Percentiles rank a stretch among this genome's conserved stretches.
Evolutionary conservation across 2,797 vertebrate species (phyloP).

Genomic region (Thaleichthys pacificus): DNA sequence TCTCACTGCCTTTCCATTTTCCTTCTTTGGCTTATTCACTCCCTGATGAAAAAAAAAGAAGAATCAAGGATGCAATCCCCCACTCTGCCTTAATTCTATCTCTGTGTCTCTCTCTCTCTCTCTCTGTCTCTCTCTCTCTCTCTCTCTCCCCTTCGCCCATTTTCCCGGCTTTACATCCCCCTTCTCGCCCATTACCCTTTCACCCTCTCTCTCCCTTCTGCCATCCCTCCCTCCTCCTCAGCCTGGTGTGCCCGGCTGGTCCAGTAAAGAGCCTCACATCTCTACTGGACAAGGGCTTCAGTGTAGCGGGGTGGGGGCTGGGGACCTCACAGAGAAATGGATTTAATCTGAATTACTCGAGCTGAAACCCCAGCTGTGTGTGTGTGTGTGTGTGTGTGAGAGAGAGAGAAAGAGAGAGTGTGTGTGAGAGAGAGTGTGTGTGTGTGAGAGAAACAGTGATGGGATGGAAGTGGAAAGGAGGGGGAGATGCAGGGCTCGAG

Average conservation of each 20-base stretch:
- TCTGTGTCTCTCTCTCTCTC: slow-evolving; percentile 15
- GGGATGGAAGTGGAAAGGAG: slow-evolving; percentile 61
- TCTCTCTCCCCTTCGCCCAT: not conserved
- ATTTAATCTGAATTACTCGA: slow-evolving; percentile 80
- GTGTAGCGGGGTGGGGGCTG: slow-evolving; percentile 56
- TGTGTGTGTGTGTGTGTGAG: slow-evolving; percentile 33
- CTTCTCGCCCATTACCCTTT: slow-evolving; percentile 23
- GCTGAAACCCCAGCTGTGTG: slow-evolving; percentile 77
- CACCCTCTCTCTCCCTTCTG: slow-evolving; percentile 26
- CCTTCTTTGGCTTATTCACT: not conserved
- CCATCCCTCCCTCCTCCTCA: slow-evolving; percentile 38
- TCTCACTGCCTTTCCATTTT: slow-evolving; percentile 11
- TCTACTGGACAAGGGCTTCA: slow-evolving; percentile 71
- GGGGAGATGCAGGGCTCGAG: slow-evolving; percentile 65
- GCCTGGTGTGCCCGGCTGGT: slow-evolving; percentile 58
- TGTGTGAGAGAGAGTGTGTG: slow-evolving; percentile 24
- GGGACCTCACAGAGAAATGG: slow-evolving; percentile 78
- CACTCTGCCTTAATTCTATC: not conserved
- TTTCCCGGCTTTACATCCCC: slow-evolving; percentile 18
- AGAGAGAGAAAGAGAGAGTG: slow-evolving; percentile 20
- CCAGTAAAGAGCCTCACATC: slow-evolving; percentile 56
- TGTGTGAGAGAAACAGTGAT: slow-evolving; percentile 21
- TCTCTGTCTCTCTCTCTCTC: slow-evolving; percentile 23
- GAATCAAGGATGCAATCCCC: too few species aligned
- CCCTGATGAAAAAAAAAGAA: too few species aligned